Conservation (phyloP, 2,888 invertebrate genomes). For the Panzeria rudis region DNA sequence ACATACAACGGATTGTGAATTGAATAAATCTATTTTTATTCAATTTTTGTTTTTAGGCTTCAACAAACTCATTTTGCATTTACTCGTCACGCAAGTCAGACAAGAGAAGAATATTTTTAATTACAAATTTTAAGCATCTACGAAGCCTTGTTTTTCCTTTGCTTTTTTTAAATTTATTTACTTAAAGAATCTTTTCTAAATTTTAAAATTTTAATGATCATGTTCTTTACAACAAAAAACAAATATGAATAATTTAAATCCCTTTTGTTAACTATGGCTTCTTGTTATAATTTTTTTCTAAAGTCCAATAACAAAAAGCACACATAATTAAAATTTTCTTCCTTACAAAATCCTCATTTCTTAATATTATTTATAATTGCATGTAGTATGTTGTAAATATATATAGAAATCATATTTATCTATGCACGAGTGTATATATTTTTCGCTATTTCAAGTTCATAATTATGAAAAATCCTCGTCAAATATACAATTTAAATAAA, state of each 20-base stretch:
- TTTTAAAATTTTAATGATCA: constrained; percentile 36
- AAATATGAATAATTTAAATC: background rate
- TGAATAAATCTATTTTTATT: no score
- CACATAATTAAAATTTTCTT: constrained; percentile 52
- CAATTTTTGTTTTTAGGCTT: no score
- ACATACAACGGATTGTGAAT: no score
- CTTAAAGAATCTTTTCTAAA: background rate
- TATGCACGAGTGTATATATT: background rate
- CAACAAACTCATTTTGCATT: background rate
- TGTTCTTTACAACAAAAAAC: background rate
- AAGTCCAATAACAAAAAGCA: background rate
- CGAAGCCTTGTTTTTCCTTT: background rate
- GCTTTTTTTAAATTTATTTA: background rate
- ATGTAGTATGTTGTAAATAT: constrained; percentile 2
- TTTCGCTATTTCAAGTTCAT: constrained; percentile 79
- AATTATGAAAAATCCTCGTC: constrained; percentile 75
- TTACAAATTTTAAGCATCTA: background rate
- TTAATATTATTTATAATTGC: constrained; percentile 47
- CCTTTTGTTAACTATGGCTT: constrained; percentile 8
- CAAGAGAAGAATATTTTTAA: background rate
- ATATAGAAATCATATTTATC: background rate
- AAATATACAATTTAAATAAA: constrained; percentile 47
- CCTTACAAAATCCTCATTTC: constrained; percentile 19
- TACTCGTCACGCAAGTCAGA: background rate
- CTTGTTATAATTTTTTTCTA: background rate